phyloP scores from a whole-genome alignment of 1,140 invertebrate species.

The Lysiphlebus fabarum region DNA sequence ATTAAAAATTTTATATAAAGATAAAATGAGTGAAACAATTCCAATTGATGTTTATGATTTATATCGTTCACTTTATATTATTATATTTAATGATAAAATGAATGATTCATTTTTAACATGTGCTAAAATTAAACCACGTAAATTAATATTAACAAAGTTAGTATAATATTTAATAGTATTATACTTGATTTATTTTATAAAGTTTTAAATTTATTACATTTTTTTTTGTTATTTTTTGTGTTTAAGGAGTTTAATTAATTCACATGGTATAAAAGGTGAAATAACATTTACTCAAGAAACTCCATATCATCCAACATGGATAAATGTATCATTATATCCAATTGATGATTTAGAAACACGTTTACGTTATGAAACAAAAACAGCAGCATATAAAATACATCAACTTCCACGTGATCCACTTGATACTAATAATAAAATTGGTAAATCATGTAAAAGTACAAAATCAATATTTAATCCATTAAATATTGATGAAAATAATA shows the following conservation, averaged over 20 bases:
- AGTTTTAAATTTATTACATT: too few relatives aligned
- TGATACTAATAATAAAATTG: conserved; percentile 44
- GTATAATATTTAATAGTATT: conserved; percentile 34
- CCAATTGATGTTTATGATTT: conserved; percentile 68
- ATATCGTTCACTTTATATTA: conserved; percentile 75
- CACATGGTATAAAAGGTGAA: conserved; percentile 76
- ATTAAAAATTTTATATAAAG: conserved; percentile 62
- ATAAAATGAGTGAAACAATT: conserved; percentile 64
- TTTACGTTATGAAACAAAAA: conserved; percentile 60
- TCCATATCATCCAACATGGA: conserved; percentile 78
- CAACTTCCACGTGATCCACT: conserved; percentile 64
- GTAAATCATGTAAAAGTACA: conserved; percentile 61
- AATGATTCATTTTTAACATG: conserved; percentile 78
- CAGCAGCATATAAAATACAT: conserved; percentile 67
- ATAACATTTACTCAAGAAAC: conserved; percentile 79
- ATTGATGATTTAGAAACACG: conserved; percentile 64
- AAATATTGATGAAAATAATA: conserved; percentile 54
- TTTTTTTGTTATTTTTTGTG: conserved; percentile 31
- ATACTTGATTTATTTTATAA: too few relatives aligned
- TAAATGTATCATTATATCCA: conserved; percentile 70
- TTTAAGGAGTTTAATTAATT: conserved; percentile 68
- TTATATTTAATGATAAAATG: conserved; percentile 78
- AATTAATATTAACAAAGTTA: conserved; percentile 68
- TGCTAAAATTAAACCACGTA: conserved; percentile 71
- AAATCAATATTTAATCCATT: conserved; percentile 70